These are phyloP conservation scores for Griposia aprilina DNA, from an alignment of 2,888 invertebrate genomes.

Conservation along the genomic window DNA sequence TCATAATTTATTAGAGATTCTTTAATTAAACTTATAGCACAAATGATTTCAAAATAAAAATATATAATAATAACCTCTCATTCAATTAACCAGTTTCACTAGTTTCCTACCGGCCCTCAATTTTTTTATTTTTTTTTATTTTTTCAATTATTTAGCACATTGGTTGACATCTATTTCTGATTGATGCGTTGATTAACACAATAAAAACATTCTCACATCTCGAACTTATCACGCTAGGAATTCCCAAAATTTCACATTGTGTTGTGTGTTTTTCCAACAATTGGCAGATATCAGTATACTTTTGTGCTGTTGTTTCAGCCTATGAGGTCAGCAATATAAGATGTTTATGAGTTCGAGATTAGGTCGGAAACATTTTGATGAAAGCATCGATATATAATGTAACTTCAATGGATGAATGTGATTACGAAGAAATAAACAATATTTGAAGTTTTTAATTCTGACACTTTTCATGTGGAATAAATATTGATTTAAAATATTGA, in stretches of 20 bases:
- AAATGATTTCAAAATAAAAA: not conserved
- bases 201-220: slow-evolving; percentile 10
- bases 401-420: no score
- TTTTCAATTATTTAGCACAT: slow-evolving; percentile 4
- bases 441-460: no score
- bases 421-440: no score
- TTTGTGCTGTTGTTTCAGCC: not conserved
- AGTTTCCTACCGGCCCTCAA: not conserved
- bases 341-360: no score
- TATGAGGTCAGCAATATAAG: not conserved
- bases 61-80: not conserved
- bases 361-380: no score
- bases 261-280: slow-evolving; percentile 33
- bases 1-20: slow-evolving; percentile 62
- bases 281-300: not conserved
- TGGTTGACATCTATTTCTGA: slow-evolving; percentile 27
- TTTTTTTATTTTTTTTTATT: no score
- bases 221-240: slow-evolving; percentile 31
- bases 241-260: slow-evolving; percentile 21
- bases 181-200: slow-evolving; percentile 30
- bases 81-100: slow-evolving; percentile 6
- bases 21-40: slow-evolving; percentile 26
- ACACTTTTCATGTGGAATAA: no score
- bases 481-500: no score
- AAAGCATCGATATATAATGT: no score